Conservation (phyloP, 2,888 invertebrate genomes). For the Drosophila greeni region DNA sequence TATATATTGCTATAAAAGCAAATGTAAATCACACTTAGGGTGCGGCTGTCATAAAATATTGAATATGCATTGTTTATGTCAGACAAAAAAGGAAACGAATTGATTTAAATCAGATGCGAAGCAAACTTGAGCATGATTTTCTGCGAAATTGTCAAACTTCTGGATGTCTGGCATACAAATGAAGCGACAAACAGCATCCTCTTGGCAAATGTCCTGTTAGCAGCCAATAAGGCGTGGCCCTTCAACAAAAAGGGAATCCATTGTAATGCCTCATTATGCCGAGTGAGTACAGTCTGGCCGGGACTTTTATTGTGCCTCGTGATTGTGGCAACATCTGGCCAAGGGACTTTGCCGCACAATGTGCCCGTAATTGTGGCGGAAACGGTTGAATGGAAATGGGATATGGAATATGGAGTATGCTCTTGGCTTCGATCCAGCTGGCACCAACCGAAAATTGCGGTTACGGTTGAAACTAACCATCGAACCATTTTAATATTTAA, state of each 20-base stretch:
- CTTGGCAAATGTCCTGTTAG: conserved; percentile 33
- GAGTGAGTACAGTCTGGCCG: conserved; percentile 28
- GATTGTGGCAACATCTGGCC: conserved; percentile 40
- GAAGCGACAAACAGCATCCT: conserved; percentile 41
- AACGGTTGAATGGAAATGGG: conserved; percentile 28
- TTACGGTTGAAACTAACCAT: conserved; percentile 14
- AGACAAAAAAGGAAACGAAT: background rate
- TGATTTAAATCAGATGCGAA: conserved; percentile 29
- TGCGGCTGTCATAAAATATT: conserved; percentile 3
- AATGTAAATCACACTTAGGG: background rate
- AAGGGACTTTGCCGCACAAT: conserved; percentile 32
- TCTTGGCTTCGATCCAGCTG: conserved; percentile 32
- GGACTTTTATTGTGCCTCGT: conserved; percentile 28
- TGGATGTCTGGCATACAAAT: conserved; percentile 51
- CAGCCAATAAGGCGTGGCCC: conserved; percentile 42
- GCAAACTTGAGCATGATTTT: conserved; percentile 28
- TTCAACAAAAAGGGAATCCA: conserved; percentile 23
- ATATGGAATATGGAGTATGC: conserved; percentile 22
- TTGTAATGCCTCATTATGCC: conserved; percentile 41
- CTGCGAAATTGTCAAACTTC: conserved; percentile 47
- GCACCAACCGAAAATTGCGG: conserved; percentile 4
- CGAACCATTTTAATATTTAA: conserved; percentile 42
- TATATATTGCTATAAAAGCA: background rate
- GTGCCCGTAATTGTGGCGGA: conserved; percentile 38
- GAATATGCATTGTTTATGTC: conserved; percentile 14